Percentiles rank a stretch among this genome's conserved stretches.
These are phyloP conservation scores for Acrocephalus scirpaceus DNA, from an alignment of 2,797 vertebrate genomes.

Conservation along the genomic window DNA sequence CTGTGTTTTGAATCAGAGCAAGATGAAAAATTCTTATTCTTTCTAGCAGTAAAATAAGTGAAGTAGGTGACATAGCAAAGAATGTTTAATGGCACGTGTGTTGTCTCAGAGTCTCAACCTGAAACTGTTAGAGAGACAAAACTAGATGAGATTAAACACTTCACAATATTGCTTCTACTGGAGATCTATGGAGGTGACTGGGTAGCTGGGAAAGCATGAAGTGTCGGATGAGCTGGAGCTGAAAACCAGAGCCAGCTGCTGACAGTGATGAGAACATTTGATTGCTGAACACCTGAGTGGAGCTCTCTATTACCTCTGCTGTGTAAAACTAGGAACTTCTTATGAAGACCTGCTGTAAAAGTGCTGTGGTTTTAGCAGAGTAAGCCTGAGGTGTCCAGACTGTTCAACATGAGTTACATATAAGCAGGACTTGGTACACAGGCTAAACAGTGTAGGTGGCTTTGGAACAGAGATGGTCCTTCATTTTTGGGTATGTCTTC, in stretches of 20 bases:
- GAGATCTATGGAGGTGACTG: neutral
- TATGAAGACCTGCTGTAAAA: neutral
- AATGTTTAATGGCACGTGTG: neutral
- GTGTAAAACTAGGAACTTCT: neutral
- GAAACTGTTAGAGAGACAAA: neutral
- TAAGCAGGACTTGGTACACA: neutral
- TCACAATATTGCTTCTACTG: neutral
- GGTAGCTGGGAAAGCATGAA: neutral
- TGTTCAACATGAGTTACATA: neutral
- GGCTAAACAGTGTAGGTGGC: neutral
- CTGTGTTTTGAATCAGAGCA: neutral
- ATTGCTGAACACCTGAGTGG: neutral
- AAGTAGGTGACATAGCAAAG: neutral
- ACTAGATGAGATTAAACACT: neutral
- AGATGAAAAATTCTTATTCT: neutral
- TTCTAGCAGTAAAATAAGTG: neutral
- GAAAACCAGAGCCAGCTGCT: neutral
- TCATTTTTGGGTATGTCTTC: neutral
- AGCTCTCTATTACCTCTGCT: neutral
- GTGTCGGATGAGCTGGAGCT: neutral
- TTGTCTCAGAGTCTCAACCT: neutral
- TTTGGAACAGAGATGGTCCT: neutral
- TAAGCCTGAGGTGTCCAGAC: neutral
- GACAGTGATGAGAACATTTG: neutral
- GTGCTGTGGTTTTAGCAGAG: neutral